A percentile compares a stretch with the other conserved stretches of the same genome.
These are phyloP conservation scores for Pipistrellus pygmaeus DNA, from an alignment of 2,797 vertebrate genomes.

Conservation along the genomic window DNA sequence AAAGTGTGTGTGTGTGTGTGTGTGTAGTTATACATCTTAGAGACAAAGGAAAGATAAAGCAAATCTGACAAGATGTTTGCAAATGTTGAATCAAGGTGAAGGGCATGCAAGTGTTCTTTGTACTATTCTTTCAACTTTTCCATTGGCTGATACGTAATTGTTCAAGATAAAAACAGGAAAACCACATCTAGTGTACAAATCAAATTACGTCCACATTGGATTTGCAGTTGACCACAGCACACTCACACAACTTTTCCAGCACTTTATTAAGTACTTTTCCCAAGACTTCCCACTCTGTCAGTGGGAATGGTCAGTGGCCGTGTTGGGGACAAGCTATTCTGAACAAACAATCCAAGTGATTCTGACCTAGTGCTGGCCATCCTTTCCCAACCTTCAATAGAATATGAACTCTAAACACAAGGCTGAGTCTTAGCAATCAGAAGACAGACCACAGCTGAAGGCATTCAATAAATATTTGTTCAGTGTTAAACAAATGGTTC, in stretches of 20 bases:
- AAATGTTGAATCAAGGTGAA: slow-evolving; percentile 14
- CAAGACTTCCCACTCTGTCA: background rate
- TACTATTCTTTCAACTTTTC: background rate
- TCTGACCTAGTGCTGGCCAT: background rate
- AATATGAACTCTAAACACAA: background rate
- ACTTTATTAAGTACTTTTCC: background rate
- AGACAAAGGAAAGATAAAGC: background rate
- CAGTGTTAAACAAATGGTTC: background rate
- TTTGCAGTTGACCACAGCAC: background rate
- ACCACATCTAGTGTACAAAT: background rate
- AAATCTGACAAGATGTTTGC: background rate
- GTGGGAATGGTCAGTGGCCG: background rate
- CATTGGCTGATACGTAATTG: background rate
- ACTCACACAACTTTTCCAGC: background rate
- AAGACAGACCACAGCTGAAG: background rate
- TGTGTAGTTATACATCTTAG: background rate
- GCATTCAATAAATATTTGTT: slow-evolving; percentile 30
- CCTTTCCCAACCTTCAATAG: background rate
- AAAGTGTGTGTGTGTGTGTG: background rate
- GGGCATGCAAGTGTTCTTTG: background rate
- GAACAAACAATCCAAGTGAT: background rate
- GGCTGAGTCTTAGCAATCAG: background rate
- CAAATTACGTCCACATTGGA: background rate
- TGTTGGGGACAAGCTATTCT: background rate
- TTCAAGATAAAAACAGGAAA: slow-evolving; percentile 32